phyloP scores from a whole-genome alignment of 2,113 vertebrate genomes.

The Carlito syrichta region DNA sequence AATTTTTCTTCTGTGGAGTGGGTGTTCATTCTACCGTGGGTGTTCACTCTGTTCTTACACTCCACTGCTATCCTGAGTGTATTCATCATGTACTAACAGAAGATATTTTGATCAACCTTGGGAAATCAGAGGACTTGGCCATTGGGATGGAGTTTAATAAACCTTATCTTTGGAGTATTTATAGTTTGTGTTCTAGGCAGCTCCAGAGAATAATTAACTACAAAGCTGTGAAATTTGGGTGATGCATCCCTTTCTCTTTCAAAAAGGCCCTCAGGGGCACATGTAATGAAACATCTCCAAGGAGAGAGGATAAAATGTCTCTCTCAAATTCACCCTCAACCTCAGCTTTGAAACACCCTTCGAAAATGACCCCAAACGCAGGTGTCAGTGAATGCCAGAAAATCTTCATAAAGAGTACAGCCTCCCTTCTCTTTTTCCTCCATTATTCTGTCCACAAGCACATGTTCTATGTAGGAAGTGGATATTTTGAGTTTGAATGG shows the following conservation, averaged over 20 bases:
- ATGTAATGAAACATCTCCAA: conserved; percentile 41
- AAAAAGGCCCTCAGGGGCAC: conserved; percentile 32
- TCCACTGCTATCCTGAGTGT: background rate
- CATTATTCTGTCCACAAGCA: background rate
- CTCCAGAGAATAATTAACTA: conserved; percentile 71
- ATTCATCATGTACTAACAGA: background rate
- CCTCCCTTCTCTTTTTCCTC: background rate
- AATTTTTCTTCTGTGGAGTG: background rate
- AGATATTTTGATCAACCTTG: background rate
- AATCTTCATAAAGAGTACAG: background rate
- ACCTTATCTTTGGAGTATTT: background rate
- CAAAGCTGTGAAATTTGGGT: background rate
- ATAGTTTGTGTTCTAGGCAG: background rate
- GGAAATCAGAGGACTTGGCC: background rate
- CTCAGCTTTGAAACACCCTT: background rate
- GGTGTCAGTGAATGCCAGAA: background rate
- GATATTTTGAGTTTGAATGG: background rate
- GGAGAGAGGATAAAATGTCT: background rate
- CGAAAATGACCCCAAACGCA: background rate
- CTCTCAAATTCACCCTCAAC: background rate
- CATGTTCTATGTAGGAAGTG: background rate
- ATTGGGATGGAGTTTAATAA: conserved; percentile 10
- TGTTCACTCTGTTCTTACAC: background rate
- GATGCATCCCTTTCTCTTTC: background rate
- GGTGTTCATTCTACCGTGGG: too few species aligned